phyloP scores from a whole-genome alignment of 2,888 invertebrate genomes.

The Mythimna albipuncta region DNA sequence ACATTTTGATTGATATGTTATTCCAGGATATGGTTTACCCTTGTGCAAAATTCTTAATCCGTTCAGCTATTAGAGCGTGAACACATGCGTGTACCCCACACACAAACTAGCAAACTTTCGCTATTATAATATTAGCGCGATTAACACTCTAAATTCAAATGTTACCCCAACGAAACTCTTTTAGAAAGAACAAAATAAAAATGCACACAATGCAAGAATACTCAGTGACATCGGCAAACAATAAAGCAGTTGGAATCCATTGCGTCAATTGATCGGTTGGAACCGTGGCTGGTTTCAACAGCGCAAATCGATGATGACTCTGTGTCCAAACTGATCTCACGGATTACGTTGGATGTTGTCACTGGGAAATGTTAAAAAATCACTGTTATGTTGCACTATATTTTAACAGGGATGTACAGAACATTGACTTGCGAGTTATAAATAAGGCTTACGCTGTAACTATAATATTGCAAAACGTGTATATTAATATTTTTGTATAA shows the following conservation, averaged over 20 bases:
- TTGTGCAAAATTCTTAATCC: too few relatives aligned
- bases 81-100: too few relatives aligned
- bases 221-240: conserved; percentile 18
- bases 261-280: conserved; percentile 51
- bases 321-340: conserved; percentile 50
- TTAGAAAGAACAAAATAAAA: background rate
- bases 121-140: background rate
- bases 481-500: too few relatives aligned
- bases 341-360: conserved; percentile 37
- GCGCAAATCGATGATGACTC: conserved; percentile 48
- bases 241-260: conserved; percentile 34
- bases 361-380: conserved; percentile 25
- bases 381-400: conserved; percentile 10
- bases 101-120: too few relatives aligned
- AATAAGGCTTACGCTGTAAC: too few relatives aligned
- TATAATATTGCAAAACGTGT: too few relatives aligned
- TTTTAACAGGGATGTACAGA: too few relatives aligned
- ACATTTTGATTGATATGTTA: too few relatives aligned
- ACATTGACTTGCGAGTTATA: too few relatives aligned
- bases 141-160: background rate
- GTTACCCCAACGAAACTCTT: background rate
- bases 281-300: conserved; percentile 41
- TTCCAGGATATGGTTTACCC: too few relatives aligned
- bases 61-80: too few relatives aligned
- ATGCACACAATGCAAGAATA: background rate